Conservation (phyloP, 2,888 invertebrate genomes). For the Anorthoa munda region DNA sequence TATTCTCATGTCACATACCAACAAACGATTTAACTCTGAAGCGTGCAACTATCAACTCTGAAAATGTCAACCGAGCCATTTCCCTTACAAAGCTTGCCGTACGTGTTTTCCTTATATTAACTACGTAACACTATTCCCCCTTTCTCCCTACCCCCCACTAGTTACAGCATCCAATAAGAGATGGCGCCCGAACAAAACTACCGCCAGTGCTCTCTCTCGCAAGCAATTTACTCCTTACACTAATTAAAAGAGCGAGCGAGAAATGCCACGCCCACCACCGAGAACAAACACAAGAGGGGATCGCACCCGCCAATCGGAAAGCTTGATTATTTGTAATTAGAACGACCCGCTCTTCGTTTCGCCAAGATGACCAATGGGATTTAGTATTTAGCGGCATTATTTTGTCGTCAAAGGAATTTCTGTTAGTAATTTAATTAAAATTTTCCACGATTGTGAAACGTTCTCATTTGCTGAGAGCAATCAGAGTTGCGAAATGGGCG, state of each 20-base stretch:
- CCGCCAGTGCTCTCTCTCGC: slow-evolving; percentile 84
- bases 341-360: slow-evolving; percentile 87
- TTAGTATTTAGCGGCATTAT: slow-evolving; percentile 84
- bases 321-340: slow-evolving; percentile 91
- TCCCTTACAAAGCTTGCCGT: slow-evolving; percentile 86
- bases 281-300: slow-evolving; percentile 90
- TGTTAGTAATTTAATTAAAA: slow-evolving; percentile 82
- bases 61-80: slow-evolving; percentile 87
- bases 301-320: slow-evolving; percentile 84
- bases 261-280: slow-evolving; percentile 85
- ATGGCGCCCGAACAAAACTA: slow-evolving; percentile 87
- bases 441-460: slow-evolving; percentile 73
- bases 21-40: slow-evolving; percentile 78
- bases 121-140: slow-evolving; percentile 88
- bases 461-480: slow-evolving; percentile 80
- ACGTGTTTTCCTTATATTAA: slow-evolving; percentile 90
- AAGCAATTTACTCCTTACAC: slow-evolving; percentile 91
- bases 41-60: slow-evolving; percentile 84
- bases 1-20: slow-evolving; percentile 71
- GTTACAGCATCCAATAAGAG: slow-evolving; percentile 89
- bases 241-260: slow-evolving; percentile 91
- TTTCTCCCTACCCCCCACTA: slow-evolving; percentile 78
- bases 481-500: slow-evolving; percentile 79
- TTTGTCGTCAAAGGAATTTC: slow-evolving; percentile 79
- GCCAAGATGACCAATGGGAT: slow-evolving; percentile 89